A percentile compares a stretch with the other conserved stretches of the same genome.
Evolutionary conservation across 2,113 vertebrate genomes (phyloP).

Genomic region (Helogale parvula): DNA sequence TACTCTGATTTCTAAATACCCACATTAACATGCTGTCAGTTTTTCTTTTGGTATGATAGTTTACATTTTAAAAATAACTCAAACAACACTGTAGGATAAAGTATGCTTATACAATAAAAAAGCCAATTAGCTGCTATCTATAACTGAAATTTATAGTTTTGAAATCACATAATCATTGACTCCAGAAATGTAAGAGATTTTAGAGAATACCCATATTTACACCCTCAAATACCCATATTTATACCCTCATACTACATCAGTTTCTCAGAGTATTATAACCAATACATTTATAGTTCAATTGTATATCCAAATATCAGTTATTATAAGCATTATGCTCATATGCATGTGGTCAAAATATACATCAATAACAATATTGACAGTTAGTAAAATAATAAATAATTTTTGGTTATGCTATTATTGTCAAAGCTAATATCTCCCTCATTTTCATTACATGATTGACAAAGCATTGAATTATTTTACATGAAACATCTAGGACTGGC

Average conservation of each 20-base stretch:
- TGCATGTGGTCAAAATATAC: background rate
- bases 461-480: slow-evolving; percentile 10
- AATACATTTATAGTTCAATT: slow-evolving; percentile 33
- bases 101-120: background rate
- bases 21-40: background rate
- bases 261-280: slow-evolving; percentile 3
- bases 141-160: slow-evolving; percentile 34
- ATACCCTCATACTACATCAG: background rate
- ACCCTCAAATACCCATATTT: slow-evolving; percentile 12
- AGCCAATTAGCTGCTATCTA: background rate
- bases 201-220: slow-evolving; percentile 32
- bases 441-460: slow-evolving; percentile 37
- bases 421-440: slow-evolving; percentile 8
- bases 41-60: background rate
- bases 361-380: slow-evolving; percentile 23
- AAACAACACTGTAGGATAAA: background rate
- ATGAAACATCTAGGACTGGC: background rate
- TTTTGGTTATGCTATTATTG: background rate
- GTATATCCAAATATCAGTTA: slow-evolving; percentile 30
- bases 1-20: background rate
- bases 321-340: background rate
- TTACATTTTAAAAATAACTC: background rate
- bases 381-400: slow-evolving; percentile 43
- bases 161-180: slow-evolving; percentile 18
- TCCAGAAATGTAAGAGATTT: slow-evolving; percentile 34